phyloP scores from a whole-genome alignment of 23 tunicate species.

The Trididemnum miniatum region DNA sequence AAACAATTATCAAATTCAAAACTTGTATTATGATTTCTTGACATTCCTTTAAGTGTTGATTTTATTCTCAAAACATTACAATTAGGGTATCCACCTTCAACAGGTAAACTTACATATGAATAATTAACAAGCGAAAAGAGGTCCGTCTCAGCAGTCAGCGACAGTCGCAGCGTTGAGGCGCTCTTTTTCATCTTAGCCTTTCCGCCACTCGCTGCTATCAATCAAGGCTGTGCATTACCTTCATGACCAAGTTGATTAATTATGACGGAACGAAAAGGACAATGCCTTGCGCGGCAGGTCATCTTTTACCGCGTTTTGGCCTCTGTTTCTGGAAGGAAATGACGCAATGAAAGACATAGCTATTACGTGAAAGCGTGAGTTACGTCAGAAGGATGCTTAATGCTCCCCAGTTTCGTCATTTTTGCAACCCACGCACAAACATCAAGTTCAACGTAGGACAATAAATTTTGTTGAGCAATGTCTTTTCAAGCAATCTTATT shows the following conservation, averaged over 20 bases:
- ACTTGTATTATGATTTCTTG: no score
- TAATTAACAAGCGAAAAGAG: no score
- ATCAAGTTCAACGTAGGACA: no score
- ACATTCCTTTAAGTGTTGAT: no score
- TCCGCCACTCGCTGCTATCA: background rate
- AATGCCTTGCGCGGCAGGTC: background rate
- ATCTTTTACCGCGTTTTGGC: background rate
- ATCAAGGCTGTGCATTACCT: background rate
- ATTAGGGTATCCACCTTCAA: no score
- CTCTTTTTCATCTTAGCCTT: background rate
- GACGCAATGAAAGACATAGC: background rate
- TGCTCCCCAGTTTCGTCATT: background rate
- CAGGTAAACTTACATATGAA: no score
- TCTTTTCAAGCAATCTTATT: no score
- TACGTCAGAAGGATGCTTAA: background rate
- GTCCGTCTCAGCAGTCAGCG: no score
- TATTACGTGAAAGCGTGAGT: background rate
- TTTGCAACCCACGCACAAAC: background rate
- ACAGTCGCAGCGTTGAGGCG: no score
- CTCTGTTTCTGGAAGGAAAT: background rate
- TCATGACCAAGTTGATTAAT: background rate
- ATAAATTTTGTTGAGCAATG: no score
- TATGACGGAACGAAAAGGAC: background rate
- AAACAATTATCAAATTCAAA: no score
- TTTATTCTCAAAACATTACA: no score